Evolutionary conservation across 2,888 invertebrate species (phyloP).

Genomic region (Lamellibrachia columna): DNA sequence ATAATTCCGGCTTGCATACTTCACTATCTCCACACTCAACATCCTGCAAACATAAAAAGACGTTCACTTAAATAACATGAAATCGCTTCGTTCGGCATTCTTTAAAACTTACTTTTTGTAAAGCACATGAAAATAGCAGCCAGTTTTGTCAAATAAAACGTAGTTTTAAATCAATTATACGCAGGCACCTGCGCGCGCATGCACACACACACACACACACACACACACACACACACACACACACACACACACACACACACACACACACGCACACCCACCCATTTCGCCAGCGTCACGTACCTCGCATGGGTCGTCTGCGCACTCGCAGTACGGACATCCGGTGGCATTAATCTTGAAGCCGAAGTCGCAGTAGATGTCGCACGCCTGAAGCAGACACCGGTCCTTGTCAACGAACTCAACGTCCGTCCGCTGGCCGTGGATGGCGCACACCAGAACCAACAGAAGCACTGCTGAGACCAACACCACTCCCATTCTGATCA

Average conservation of each 20-base stretch:
- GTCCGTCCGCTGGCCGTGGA: background rate
- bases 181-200: background rate
- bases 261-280: background rate
- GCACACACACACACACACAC: background rate
- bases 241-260: background rate
- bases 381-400: background rate
- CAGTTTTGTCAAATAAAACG: too few species aligned
- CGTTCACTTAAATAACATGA: background rate
- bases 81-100: background rate
- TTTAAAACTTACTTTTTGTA: background rate
- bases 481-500: background rate
- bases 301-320: constrained; percentile 7
- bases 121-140: background rate
- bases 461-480: background rate
- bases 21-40: background rate
- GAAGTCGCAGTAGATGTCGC: background rate
- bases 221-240: background rate
- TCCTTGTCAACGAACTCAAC: background rate
- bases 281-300: background rate
- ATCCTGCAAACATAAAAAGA: background rate
- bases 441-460: background rate
- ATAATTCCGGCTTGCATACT: background rate
- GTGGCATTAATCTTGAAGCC: background rate
- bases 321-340: constrained; percentile 10
- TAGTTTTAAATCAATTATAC: background rate